A percentile compares a stretch with the other conserved stretches of the same genome.
phyloP scores from a whole-genome alignment of 2,797 vertebrate species.

The Melanogrammus aeglefinus region DNA sequence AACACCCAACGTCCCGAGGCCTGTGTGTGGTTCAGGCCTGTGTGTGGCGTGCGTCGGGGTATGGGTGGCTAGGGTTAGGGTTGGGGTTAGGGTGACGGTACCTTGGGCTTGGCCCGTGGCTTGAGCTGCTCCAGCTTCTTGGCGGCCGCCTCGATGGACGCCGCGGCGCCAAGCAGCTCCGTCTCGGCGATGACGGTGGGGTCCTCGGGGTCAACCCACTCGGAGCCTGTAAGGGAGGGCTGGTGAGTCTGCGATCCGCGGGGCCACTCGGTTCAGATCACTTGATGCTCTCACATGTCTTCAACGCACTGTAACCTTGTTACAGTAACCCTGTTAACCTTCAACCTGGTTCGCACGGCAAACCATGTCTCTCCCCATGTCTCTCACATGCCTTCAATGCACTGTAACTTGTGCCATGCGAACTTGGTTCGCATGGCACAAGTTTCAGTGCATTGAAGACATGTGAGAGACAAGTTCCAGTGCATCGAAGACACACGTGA shows the following conservation, averaged over 20 bases:
- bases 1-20: constrained; percentile 30
- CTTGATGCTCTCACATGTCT: too few relatives aligned
- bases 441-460: too few relatives aligned
- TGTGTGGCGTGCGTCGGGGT: not conserved
- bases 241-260: not conserved
- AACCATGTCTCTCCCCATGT: too few relatives aligned
- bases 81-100: constrained; percentile 42
- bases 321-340: too few relatives aligned
- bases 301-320: too few relatives aligned
- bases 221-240: constrained; percentile 77
- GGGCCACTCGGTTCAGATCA: not conserved
- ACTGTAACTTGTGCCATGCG: too few relatives aligned
- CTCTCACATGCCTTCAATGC: too few relatives aligned
- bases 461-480: too few relatives aligned
- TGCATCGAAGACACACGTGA: too few relatives aligned
- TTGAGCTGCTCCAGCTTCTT: constrained; percentile 98
- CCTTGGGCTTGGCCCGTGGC: constrained; percentile 95
- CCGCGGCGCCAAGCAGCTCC: constrained; percentile 91
- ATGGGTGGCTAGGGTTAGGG: constrained; percentile 6
- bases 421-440: too few relatives aligned
- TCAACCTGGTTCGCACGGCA: too few relatives aligned
- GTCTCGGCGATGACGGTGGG: constrained; percentile 96
- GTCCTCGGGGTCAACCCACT: constrained; percentile 98
- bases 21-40: constrained; percentile 7
- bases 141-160: constrained; percentile 95